Percentiles rank a stretch among this genome's conserved stretches.
Conservation (phyloP, 2,797 vertebrate genomes). For the Simalia tracyae region DNA sequence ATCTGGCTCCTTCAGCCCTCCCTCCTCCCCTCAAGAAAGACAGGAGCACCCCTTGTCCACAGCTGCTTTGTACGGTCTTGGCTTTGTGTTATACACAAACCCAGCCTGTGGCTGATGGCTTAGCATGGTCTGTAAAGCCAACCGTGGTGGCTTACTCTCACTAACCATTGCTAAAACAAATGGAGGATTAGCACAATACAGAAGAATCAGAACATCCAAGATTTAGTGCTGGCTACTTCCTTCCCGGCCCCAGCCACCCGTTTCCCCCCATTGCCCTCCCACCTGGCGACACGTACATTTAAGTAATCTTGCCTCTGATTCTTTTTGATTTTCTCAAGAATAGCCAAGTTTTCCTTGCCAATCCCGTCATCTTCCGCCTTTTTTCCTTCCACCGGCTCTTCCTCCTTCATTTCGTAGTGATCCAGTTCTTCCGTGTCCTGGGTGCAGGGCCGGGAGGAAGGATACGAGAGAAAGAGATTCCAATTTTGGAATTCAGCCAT, state of each 20-base stretch:
- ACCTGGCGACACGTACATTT: conserved; percentile 84
- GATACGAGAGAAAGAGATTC: background rate
- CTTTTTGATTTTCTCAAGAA: conserved; percentile 97
- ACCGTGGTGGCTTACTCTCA: too few relatives aligned
- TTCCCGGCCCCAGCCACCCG: background rate
- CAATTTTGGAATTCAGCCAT: background rate
- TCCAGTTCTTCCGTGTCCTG: conserved; percentile 96
- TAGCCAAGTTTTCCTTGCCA: conserved; percentile 94
- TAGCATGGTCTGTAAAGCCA: too few relatives aligned
- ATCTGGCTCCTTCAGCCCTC: too few relatives aligned
- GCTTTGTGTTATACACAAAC: too few relatives aligned
- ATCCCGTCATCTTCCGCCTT: conserved; percentile 96
- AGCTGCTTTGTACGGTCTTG: too few relatives aligned
- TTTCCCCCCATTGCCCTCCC: conserved; percentile 3
- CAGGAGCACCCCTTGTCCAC: too few relatives aligned
- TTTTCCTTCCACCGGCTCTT: conserved; percentile 91
- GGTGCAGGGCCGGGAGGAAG: background rate
- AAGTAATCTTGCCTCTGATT: conserved; percentile 99
- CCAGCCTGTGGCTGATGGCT: too few relatives aligned
- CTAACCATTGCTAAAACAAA: too few relatives aligned
- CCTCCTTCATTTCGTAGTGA: conserved; percentile 99
- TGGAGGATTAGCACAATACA: background rate
- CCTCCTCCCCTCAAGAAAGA: too few relatives aligned
- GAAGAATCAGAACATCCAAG: background rate
- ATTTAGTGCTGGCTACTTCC: background rate